phyloP scores from a whole-genome alignment of 2,888 invertebrate genomes.

The Sinelater perroti region DNA sequence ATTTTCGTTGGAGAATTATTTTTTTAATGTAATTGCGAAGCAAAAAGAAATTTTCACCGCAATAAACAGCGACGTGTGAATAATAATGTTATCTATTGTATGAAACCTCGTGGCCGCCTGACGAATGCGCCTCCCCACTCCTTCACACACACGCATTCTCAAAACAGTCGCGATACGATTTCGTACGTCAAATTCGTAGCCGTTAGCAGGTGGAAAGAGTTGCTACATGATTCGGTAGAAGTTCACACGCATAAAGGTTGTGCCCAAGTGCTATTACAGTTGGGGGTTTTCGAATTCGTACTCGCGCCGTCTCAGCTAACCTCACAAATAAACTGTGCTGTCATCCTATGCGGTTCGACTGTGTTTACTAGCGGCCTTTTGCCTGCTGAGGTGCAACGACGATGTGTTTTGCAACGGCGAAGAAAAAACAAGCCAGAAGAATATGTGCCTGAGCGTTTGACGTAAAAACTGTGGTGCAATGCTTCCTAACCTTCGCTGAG shows the following conservation, averaged over 20 bases:
- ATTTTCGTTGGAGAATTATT: too few relatives aligned
- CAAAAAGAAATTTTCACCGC: too few relatives aligned
- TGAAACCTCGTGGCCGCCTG: conserved; percentile 12
- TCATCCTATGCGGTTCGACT: conserved; percentile 19
- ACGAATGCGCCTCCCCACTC: conserved; percentile 9
- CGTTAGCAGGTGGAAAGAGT: conserved; percentile 8
- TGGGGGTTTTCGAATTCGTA: too few relatives aligned
- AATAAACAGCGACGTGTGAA: too few relatives aligned
- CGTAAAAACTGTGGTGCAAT: too few relatives aligned
- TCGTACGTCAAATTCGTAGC: conserved; percentile 4
- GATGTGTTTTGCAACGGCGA: conserved; percentile 8
- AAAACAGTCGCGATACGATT: conserved; percentile 7
- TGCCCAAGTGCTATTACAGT: too few relatives aligned
- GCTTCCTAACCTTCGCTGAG: too few relatives aligned
- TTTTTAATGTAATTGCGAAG: too few relatives aligned
- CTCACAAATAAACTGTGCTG: conserved; percentile 31
- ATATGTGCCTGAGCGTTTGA: too few relatives aligned
- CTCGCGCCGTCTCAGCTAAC: conserved; percentile 9
- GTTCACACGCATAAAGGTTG: too few relatives aligned
- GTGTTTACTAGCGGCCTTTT: conserved; percentile 22
- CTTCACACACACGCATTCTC: conserved; percentile 4
- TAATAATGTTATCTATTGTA: conserved; percentile 22
- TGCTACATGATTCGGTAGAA: conserved; percentile 2
- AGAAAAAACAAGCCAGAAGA: too few relatives aligned
- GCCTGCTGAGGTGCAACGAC: not conserved